A percentile compares a stretch with the other conserved stretches of the same genome.
These are phyloP conservation scores for Calameuta filiformis DNA, from an alignment of 2,888 invertebrate species.

Conservation along the genomic window DNA sequence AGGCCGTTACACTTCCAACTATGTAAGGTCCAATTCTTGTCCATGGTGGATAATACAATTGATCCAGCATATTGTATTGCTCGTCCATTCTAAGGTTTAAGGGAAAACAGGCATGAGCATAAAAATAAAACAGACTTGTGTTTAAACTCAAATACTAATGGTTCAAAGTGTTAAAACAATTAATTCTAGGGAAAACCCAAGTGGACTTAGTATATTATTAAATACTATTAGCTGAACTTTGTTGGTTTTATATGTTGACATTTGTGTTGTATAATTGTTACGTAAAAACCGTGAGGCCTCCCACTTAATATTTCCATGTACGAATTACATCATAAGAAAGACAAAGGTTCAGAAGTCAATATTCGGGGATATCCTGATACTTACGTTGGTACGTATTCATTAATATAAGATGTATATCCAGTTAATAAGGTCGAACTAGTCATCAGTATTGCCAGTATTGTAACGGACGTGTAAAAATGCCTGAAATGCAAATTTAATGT, in stretches of 20 bases:
- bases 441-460: slow-evolving; percentile 49
- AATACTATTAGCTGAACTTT: background rate
- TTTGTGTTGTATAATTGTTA: background rate
- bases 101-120: background rate
- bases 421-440: slow-evolving; percentile 54
- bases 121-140: background rate
- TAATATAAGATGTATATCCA: slow-evolving; percentile 60
- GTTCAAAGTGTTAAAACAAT: background rate
- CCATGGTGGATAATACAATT: slow-evolving; percentile 69
- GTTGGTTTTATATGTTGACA: background rate
- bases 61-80: slow-evolving; percentile 57
- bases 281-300: background rate
- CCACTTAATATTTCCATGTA: background rate
- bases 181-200: background rate
- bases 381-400: slow-evolving; percentile 66
- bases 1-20: slow-evolving; percentile 67
- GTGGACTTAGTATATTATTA: background rate
- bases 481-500: slow-evolving; percentile 47
- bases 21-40: slow-evolving; percentile 68
- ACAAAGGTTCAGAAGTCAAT: background rate
- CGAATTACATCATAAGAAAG: background rate
- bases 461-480: slow-evolving; percentile 56
- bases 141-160: background rate
- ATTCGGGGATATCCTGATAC: slow-evolving; percentile 32
- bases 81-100: slow-evolving; percentile 60